Evolutionary conservation across 2,797 vertebrate species (phyloP), one percentile per base, ranked within the genome.

Genomic region (Malurus leucopterus): DNA sequence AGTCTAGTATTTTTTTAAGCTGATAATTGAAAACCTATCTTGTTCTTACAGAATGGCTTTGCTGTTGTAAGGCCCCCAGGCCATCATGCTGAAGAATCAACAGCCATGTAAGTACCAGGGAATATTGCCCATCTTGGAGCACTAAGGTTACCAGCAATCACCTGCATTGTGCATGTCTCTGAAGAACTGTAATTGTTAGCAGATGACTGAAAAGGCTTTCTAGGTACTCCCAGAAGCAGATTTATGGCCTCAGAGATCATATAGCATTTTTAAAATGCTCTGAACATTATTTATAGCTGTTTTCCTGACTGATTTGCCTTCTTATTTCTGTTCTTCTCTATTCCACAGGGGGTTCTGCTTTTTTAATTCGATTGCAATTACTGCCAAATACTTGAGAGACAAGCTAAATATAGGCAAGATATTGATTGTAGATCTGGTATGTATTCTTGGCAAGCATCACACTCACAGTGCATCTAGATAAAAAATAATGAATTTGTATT

Each of bases 191-290:
- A 99, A 99, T 98, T 97, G 97, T 97, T 98, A 97, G 97, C 99
- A 99, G 98, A 99, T 99, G 98, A 96, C 95, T 98, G 97, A 97
- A 97, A 98, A 98, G 94, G 95, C 97, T 98, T 98, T 98, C 95
- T 97, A 98, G 97, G 97, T 98, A 97, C 97, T 97, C 97, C 95
- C 96, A 96, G 96, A 98, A 98, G 96, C 95, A 97, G 98, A 98
- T 98, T 98, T 98, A 98, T 97, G 96, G 96, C 97, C 97, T 98
- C 96, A 96, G 96, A 98, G 97, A 98, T 98, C 98, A 98, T 98
- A 98, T 96, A 98, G 97, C 97, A 97, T 98, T 98, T 94, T 97
- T 8, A 96, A 98, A 98, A 98, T 97, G 94, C 95, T 98, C 98
- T 96, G 96, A 96, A 96, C 96, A 95, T 98, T 98, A 98, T 98